Conservation (phyloP, 2,888 invertebrate genomes). For the Pedicia rivosa region DNA sequence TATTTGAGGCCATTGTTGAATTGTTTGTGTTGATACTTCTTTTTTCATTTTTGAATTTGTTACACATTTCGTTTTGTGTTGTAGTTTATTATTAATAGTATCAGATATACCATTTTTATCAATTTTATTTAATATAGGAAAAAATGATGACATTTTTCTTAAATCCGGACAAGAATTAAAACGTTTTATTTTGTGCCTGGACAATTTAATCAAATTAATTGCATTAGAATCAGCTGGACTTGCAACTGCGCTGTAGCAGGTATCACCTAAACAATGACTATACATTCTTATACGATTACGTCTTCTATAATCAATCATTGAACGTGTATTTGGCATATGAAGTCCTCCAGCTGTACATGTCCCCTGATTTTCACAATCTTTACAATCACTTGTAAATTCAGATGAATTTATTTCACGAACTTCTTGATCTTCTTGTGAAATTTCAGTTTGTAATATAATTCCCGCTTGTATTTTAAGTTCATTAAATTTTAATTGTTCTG, state of each 20-base stretch:
- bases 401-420: slow-evolving; percentile 36
- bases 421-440: slow-evolving; percentile 34
- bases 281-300: slow-evolving; percentile 42
- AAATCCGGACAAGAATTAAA: slow-evolving; percentile 12
- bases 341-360: slow-evolving; percentile 41
- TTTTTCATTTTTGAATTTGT: neutral
- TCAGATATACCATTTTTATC: neutral
- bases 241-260: slow-evolving; percentile 22
- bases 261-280: slow-evolving; percentile 43
- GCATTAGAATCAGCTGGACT: slow-evolving; percentile 28
- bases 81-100: neutral
- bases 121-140: no score
- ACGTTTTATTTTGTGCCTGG: slow-evolving; percentile 7
- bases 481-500: no score
- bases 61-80: neutral
- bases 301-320: slow-evolving; percentile 33
- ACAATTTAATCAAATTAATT: slow-evolving; percentile 5
- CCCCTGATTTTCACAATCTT: slow-evolving; percentile 30
- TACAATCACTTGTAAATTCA: slow-evolving; percentile 14
- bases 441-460: neutral
- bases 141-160: neutral
- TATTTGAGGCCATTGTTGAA: slow-evolving; percentile 49
- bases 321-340: slow-evolving; percentile 39
- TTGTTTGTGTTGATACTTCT: slow-evolving; percentile 43
- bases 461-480: neutral